Percentiles rank a stretch among this genome's conserved stretches.
Conservation (phyloP, 2,113 vertebrate genomes). For the Rhineura floridana region DNA sequence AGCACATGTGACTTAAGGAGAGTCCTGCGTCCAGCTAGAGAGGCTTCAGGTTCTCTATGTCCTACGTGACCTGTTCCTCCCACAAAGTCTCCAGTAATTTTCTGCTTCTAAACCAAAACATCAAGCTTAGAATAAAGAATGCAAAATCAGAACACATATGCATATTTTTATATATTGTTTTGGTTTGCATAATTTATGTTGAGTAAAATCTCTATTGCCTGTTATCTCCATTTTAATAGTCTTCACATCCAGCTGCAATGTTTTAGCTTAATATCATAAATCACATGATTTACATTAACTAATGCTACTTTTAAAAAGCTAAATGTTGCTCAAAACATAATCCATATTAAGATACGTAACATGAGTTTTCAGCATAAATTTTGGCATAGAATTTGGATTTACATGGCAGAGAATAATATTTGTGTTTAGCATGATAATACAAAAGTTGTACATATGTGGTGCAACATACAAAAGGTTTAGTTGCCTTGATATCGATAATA, state of each 20-base stretch:
- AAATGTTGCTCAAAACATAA: constrained; percentile 8
- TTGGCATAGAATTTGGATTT: neutral
- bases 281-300: neutral
- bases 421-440: neutral
- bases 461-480: neutral
- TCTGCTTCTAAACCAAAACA: neutral
- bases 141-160: neutral
- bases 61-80: neutral
- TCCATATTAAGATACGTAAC: too few relatives aligned
- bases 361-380: neutral
- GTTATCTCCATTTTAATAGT: neutral
- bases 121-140: neutral
- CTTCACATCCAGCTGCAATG: neutral
- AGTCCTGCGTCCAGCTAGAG: too few relatives aligned
- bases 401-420: neutral
- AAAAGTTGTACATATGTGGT: fast-evolving
- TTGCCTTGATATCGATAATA: neutral
- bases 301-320: neutral
- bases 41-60: too few relatives aligned
- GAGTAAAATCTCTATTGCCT: neutral
- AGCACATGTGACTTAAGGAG: too few relatives aligned
- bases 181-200: neutral
- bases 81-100: neutral
- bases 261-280: neutral
- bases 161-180: neutral